Evolutionary conservation across 2,888 invertebrate species (phyloP), one percentile per base, ranked within the genome.

Genomic region (Drosophila pseudotalamancana): DNA sequence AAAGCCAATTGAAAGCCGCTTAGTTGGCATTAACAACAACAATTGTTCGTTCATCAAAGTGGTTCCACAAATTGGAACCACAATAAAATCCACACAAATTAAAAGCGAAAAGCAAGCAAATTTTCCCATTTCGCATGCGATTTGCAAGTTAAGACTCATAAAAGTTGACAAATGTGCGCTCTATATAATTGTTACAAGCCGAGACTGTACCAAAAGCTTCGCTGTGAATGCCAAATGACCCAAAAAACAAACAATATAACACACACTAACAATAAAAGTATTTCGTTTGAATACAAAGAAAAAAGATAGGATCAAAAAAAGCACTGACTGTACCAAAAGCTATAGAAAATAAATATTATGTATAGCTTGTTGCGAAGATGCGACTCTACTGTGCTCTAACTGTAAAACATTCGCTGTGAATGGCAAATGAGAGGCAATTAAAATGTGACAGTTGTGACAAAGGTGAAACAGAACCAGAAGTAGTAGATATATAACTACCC

Each of bases 51-150:
- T 39, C 54, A 25, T 29, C 66, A 29, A 53, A 57, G 32, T 37
- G 23, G 9, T 53, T 46, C 14, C 19, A 46, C 35, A 65, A 85
- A 59, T 34, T 18, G 12, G 46, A 14, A 9, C 27, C 48, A 57
- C 40, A 76, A 82, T 72, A 80, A 88, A 87, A 72, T 72, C 43
- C 45, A 29, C 46, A 39, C 66, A 76, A 65, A 83, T 79, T 64
- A 79, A 70, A 78, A 62, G 57, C 55, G 11, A 63, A 32, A 69
- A 60, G 53, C 79, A 50, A 82, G 56, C 79, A 49, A 80, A 87
- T 87, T 82, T 64, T 54, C 56, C 43, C 62, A 62, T 50, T 69
- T 53, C 48, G 37, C 3, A 6, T 53, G 25, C 29, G 66, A 31
- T 37, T 27, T 32, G 37, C 29, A 32, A 25, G 19, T 6, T 19